Conservation (phyloP, 1,140 invertebrate species). For the Nebria ingens region DNA sequence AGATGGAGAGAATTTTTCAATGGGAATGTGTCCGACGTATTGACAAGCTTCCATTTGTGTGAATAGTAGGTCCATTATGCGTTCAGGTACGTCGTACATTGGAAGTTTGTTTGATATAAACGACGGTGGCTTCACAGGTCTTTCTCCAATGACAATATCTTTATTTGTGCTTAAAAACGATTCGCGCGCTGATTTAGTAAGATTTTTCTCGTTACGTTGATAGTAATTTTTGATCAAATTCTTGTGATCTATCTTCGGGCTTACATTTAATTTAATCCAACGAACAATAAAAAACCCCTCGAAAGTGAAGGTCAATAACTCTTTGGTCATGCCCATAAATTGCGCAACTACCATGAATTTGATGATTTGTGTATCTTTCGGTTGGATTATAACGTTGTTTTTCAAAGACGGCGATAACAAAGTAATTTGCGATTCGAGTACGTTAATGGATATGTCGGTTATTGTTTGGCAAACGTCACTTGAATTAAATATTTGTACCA, state of each 20-base stretch:
- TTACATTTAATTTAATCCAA: slow-evolving; percentile 39
- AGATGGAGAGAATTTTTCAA: slow-evolving; percentile 37
- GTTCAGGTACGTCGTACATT: slow-evolving; percentile 45
- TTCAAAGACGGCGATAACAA: slow-evolving; percentile 24
- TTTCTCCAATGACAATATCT: slow-evolving; percentile 39
- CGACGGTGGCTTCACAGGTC: slow-evolving; percentile 38
- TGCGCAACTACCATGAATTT: slow-evolving; percentile 38
- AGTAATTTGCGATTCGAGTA: slow-evolving; percentile 31
- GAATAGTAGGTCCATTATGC: slow-evolving; percentile 38
- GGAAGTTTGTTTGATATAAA: slow-evolving; percentile 43
- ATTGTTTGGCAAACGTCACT: slow-evolving; percentile 15
- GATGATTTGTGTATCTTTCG: slow-evolving; percentile 29
- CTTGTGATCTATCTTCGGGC: slow-evolving; percentile 20
- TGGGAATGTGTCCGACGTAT: slow-evolving; percentile 23
- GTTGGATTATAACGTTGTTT: slow-evolving; percentile 26
- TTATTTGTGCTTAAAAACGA: slow-evolving; percentile 10
- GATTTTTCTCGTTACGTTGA: slow-evolving; percentile 10
- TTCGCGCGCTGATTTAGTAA: slow-evolving; percentile 14
- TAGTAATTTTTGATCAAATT: slow-evolving; percentile 9
- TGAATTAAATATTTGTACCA: slow-evolving; percentile 17
- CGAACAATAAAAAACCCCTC: slow-evolving; percentile 44
- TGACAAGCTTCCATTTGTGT: not conserved
- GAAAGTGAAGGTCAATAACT: slow-evolving; percentile 47
- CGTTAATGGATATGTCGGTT: slow-evolving; percentile 26
- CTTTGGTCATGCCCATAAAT: slow-evolving; percentile 45